Evolutionary conservation across 2,113 vertebrate species (phyloP), one percentile per base, ranked within the genome.

Genomic region (Scortum barcoo): DNA sequence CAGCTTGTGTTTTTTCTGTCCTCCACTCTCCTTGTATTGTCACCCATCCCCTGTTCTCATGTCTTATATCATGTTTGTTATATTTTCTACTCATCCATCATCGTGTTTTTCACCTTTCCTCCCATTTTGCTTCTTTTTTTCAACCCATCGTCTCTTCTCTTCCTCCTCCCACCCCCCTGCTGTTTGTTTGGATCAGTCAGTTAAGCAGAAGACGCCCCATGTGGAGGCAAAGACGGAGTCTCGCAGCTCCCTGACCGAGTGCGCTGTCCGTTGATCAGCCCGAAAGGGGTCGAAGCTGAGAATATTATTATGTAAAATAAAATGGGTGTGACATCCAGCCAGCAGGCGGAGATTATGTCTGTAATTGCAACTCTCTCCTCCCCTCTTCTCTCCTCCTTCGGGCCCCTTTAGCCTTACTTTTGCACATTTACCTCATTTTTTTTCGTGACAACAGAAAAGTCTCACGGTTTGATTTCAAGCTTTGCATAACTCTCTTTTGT

Each of bases 221-320:
- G 85, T 80, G 65, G 87, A 86, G 85, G 62, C 4, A 68, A 36
- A 72, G 60, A 62, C 62, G 3, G 81, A 63, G 5, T 73, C 51
- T 20, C 0, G 30, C 33, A 20, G 48, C 61, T 78, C 20, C 87
- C 85, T 93, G 90, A 88, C 74, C 0, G 26, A 69, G 72, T 78
- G 70, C 61, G 40, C 56, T 19, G 63, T 76, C 50, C 11, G 3
- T 53, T 92, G 73, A 93, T 91, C 81, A 85, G 26, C 13, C 50
- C 0, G 58, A 3, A 3, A 44, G 2, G 0, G 42, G 61, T 54
- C 20, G 13, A 28, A 80, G 80, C 28, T 5, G 9, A 62, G 44
- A 38, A 3, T 51, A 56, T 44, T 5, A 28, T 61, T 63, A 58
- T 22, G 78, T 76, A 57, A 74, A 78, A 54, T 62, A 8, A 80